These are phyloP conservation scores for Nematolebias whitei DNA, from an alignment of 2,113 vertebrate species.

Conservation along the genomic window DNA sequence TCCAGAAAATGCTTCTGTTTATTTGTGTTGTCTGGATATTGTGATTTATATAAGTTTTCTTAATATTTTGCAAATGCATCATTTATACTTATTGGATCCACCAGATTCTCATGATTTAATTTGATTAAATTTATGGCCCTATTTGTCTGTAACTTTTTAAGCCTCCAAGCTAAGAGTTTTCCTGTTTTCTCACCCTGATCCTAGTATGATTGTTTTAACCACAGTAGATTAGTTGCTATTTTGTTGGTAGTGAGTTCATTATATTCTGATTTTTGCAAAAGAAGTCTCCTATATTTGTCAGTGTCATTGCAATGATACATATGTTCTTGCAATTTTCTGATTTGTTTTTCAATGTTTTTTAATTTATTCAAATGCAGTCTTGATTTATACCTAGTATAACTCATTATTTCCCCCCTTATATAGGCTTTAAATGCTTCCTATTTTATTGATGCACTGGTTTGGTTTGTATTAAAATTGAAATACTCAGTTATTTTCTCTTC, in stretches of 20 bases:
- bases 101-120: neutral
- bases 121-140: neutral
- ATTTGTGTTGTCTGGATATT: neutral
- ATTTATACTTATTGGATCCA: neutral
- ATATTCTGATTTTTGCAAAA: conserved; percentile 1
- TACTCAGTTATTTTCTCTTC: neutral
- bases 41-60: neutral
- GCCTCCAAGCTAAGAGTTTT: neutral
- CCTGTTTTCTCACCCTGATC: conserved; percentile 6
- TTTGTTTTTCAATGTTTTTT: neutral
- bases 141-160: neutral
- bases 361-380: too few species aligned
- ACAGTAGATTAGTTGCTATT: neutral
- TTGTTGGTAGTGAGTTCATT: conserved; percentile 4
- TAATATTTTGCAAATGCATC: conserved; percentile 1
- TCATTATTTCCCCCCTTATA: conserved; percentile 6
- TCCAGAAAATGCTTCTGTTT: neutral
- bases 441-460: conserved; percentile 6
- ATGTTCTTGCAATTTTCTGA: neutral
- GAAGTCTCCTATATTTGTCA: neutral
- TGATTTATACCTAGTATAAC: neutral
- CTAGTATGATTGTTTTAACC: conserved; percentile 4
- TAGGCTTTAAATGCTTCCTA: neutral
- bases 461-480: neutral
- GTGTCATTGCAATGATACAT: neutral